A percentile compares a stretch with the other conserved stretches of the same genome.
These are phyloP conservation scores for Ischnura elegans DNA, from an alignment of 2,888 invertebrate species.

Conservation along the genomic window DNA sequence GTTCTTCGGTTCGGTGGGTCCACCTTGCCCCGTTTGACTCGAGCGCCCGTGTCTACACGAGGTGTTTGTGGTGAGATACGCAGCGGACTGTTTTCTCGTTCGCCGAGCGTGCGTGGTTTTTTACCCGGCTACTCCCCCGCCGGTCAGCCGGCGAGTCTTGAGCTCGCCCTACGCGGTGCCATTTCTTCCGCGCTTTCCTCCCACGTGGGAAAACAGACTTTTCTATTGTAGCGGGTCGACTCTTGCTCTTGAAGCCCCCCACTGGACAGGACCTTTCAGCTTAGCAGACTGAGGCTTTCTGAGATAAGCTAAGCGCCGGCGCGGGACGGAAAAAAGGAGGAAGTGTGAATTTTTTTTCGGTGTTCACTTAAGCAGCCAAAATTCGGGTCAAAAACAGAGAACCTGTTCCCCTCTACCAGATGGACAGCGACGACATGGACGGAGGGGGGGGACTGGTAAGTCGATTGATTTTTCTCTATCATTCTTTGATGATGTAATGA, in stretches of 20 bases:
- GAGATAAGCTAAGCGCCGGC: neutral
- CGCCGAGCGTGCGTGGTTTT: neutral
- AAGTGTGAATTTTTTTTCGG: slow-evolving; percentile 42
- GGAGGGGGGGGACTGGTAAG: slow-evolving; percentile 86
- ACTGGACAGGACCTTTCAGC: neutral
- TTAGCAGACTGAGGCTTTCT: neutral
- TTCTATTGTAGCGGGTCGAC: neutral
- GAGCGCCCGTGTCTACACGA: neutral
- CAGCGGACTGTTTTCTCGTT: neutral
- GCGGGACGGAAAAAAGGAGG: neutral
- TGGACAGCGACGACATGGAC: slow-evolving; percentile 86
- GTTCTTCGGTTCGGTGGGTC: neutral
- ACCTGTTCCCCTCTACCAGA: slow-evolving; percentile 89
- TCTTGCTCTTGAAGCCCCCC: neutral
- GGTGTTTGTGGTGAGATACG: neutral
- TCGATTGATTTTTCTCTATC: slow-evolving; percentile 72
- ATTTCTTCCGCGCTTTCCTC: neutral
- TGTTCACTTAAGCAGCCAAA: slow-evolving; percentile 81
- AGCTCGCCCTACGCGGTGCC: neutral
- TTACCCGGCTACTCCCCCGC: neutral
- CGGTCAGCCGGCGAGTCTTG: neutral
- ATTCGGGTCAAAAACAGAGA: slow-evolving; percentile 94
- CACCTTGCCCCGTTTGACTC: neutral
- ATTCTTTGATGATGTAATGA: slow-evolving; percentile 27
- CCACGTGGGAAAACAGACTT: neutral